Evolutionary conservation across 2,113 vertebrate species (phyloP).

Genomic region (Lichenostomus cassidix): DNA sequence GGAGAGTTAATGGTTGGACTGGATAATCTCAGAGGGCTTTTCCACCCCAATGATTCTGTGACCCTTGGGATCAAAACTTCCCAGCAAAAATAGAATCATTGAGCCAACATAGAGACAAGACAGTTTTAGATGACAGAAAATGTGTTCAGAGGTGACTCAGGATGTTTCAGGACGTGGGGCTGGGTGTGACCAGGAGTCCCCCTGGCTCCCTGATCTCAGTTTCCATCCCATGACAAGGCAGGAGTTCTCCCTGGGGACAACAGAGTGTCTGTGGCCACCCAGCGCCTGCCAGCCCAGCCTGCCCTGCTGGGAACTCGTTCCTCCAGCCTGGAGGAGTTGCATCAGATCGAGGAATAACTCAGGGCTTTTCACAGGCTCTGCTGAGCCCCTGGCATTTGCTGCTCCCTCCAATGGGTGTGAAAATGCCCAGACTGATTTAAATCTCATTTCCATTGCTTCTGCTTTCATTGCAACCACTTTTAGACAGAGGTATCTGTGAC

Average conservation of each 20-base stretch:
- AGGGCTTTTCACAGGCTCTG: not conserved
- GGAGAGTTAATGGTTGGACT: not conserved
- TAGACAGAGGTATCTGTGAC: not conserved
- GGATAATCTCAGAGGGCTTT: not conserved
- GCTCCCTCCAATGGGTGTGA: not conserved
- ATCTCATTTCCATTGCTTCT: not conserved
- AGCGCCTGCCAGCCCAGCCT: not conserved
- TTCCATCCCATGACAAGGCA: accelerated
- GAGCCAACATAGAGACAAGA: not conserved
- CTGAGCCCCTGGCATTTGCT: not conserved
- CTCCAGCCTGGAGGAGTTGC: not conserved
- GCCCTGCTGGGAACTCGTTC: not conserved
- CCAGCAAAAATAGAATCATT: accelerated
- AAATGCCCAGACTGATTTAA: not conserved
- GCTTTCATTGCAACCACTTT: not conserved
- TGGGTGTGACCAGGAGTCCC: accelerated
- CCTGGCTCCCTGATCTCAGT: accelerated
- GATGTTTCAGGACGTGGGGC: not conserved
- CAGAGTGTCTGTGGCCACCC: not conserved
- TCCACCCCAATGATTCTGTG: not conserved
- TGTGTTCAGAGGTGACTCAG: accelerated
- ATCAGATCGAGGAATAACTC: accelerated
- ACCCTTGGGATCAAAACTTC: not conserved
- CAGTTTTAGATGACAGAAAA: not conserved
- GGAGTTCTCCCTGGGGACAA: not conserved